Evolutionary conservation across 1,140 invertebrate species (phyloP), one percentile per base, ranked within the genome.

Genomic region (Macrobrachium rosenbergii): DNA sequence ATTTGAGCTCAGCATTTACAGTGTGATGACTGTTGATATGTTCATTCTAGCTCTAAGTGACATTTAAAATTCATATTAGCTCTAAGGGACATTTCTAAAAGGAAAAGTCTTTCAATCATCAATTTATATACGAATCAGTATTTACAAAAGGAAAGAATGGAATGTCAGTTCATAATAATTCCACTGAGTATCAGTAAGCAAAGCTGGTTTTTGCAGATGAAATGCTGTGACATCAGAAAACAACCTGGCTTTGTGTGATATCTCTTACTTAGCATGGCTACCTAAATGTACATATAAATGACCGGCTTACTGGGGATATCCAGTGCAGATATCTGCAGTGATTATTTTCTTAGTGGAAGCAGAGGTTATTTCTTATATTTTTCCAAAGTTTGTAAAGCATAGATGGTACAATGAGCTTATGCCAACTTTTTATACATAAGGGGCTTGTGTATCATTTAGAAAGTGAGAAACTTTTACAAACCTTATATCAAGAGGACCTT

Each of bases 301-400:
- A 28, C 63, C 19, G 64, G 12, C 60, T 21, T 63, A 6, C 37
- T 45, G 43, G 79, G 62, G 28, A 21, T 67, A 19, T 67, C 28
- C 60, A 63, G 14, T 67, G 28, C 60, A 63, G 23, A 67, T 64
- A 81, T 64, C 63, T n/a, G 64, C 64, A 81, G 64, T 81, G 45
- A 45, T 81, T 81, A 81, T 81, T 81, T 81, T 81, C 79, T 43
- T 81, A 81, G 64, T 37, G 79, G 78, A 80, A 80, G 60, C 63
- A 67, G 37, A 81, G 79, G 45, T 81, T 45, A 81, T 81, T 81
- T 81, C 59, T 81, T 63, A 81, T 81, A 81, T 81, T 81, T 81
- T 81, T 81, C 63, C 79, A 81, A 63, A 81, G 79, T 81, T 81
- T 81, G 79, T 81, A 81, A 67, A 21, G 62, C 64, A 45, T 81